Conservation (phyloP, 2,113 vertebrate genomes). For the Strix aluco region DNA sequence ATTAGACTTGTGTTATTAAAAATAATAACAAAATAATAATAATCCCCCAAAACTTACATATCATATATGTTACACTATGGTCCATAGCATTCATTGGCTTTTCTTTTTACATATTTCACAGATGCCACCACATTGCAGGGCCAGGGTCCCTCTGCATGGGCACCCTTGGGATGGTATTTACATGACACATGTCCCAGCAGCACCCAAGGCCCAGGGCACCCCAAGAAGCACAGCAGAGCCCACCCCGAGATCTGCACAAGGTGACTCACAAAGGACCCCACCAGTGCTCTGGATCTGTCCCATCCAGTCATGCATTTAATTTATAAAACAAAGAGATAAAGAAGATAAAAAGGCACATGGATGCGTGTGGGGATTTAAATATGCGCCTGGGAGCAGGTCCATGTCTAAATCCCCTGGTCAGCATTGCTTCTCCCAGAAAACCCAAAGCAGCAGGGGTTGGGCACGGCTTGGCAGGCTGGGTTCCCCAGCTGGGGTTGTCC, state of each 20-base stretch:
- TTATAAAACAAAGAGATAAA: neutral
- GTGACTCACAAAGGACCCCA: neutral
- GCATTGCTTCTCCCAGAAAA: neutral
- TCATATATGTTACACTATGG: neutral
- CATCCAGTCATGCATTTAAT: neutral
- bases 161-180: neutral
- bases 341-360: neutral
- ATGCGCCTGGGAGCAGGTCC: neutral
- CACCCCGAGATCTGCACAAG: neutral
- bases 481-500: neutral
- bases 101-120: constrained; percentile 1
- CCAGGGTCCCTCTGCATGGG: neutral
- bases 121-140: neutral
- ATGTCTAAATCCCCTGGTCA: neutral
- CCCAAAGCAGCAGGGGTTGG: rapidly evolving
- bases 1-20: neutral
- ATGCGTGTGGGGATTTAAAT: neutral
- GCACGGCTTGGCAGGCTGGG: neutral
- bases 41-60: neutral
- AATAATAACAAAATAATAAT: neutral
- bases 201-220: neutral
- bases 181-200: neutral
- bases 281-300: neutral
- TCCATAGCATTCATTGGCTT: neutral
- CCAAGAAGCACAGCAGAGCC: neutral